Conservation (phyloP, 2,113 vertebrate genomes). For the Anser brachyrhynchus region DNA sequence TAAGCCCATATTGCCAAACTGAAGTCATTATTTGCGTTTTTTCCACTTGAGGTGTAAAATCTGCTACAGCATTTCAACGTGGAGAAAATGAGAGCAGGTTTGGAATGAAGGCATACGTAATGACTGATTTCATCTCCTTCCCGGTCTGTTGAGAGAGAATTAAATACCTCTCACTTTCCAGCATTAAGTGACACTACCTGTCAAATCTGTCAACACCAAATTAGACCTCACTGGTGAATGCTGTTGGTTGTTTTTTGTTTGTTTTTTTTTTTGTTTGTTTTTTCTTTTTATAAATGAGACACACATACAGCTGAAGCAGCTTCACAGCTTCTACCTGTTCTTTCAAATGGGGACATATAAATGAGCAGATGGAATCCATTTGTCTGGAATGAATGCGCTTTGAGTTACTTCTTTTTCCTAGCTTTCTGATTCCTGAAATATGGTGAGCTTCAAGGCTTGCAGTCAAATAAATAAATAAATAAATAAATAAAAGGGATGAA, state of each 20-base stretch:
- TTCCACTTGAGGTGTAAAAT: neutral
- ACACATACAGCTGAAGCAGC: neutral
- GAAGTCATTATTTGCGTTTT: neutral
- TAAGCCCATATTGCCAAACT: neutral
- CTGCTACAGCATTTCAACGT: neutral
- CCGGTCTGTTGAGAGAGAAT: neutral
- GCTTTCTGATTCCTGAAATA: neutral
- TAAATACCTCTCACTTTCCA: neutral
- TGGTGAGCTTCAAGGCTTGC: neutral
- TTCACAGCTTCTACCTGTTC: neutral
- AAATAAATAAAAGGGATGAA: neutral
- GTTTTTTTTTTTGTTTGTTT: neutral
- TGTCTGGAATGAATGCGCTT: neutral
- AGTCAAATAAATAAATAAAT: too few species aligned
- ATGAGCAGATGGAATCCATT: neutral
- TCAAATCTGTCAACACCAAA: neutral
- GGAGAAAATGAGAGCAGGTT: neutral
- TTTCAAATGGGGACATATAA: neutral
- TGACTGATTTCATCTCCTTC: neutral
- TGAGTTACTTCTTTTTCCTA: neutral
- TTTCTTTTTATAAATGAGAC: neutral
- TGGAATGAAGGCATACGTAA: neutral
- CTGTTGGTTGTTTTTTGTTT: accelerated
- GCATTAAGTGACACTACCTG: neutral
- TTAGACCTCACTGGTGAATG: neutral